Base-by-base conservation (phyloP, 2,888 invertebrate species). In the Meteorus cinctellus region DNA sequence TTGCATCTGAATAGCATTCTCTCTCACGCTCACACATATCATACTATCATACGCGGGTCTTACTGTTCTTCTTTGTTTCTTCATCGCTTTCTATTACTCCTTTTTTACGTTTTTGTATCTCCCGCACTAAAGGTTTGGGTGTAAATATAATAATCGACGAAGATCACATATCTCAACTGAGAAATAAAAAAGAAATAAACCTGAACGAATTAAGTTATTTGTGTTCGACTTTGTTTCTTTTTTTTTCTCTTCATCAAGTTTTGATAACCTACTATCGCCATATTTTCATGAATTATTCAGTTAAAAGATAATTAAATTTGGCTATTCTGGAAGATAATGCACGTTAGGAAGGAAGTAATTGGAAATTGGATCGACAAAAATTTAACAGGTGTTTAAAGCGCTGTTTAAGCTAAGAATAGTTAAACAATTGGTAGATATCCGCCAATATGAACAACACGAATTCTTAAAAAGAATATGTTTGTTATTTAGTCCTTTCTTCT, bases 1-100 rank as follows among this genome's bases (percentile, higher is more conserved):
- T 85, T 81, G 82, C 84, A 83, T 84, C 81, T 82, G 55, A 81
- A 80, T 83, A 81, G 78, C 81, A 74, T 72, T 66, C 77, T 72
- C 66, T 71, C 76, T 60, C 76, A 74, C 74, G 45, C 66, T 70
- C 72, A 70, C 74, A 76, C 62, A 27, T 12, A n/a, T 24, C 69
- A 73, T 67, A 74, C 70, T 79, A 59, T 75, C 75, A 73, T 78
- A 62, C 74, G 74, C 69, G 55, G 55, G 76, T 73, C 16, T 67
- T 41, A 19, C 31, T 41, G 24, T 24, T 55, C 19, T 75, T 34
- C 72, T 74, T 66, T 31, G 55, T 75, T 74, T 24, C 66, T 75
- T 74, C 65, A 48, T 72, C 76, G 45, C 70, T 80, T 78, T 70
- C 45, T 41, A 36, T 24, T 65, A 12, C 12, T 55, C 19, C 51